These are phyloP conservation scores for Smithornis capensis DNA, from an alignment of 2,113 vertebrate species.

Conservation along the genomic window DNA sequence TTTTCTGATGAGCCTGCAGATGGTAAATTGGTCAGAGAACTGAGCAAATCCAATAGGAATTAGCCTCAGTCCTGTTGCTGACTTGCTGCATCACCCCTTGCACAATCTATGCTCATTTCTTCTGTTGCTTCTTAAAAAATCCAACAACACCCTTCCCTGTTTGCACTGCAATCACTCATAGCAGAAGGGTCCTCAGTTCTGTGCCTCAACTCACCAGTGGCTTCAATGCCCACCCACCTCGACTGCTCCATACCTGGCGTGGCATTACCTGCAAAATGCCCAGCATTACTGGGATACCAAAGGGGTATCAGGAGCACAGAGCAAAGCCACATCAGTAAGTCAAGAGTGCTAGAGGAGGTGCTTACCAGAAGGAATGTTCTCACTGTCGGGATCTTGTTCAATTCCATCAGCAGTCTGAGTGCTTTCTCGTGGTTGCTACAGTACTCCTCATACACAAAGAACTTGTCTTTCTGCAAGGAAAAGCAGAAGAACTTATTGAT, in stretches of 20 bases:
- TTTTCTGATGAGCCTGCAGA: neutral
- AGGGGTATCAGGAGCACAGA: neutral
- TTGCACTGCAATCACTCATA: neutral
- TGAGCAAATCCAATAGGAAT: neutral
- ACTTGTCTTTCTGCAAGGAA: constrained; percentile 87
- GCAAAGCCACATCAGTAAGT: neutral
- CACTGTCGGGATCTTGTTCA: constrained; percentile 93
- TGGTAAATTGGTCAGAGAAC: neutral
- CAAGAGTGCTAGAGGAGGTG: neutral
- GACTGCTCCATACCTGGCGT: neutral
- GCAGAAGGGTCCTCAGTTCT: neutral
- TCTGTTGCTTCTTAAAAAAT: neutral
- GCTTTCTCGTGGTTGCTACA: constrained; percentile 99
- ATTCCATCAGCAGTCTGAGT: constrained; percentile 91
- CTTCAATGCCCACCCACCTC: neutral
- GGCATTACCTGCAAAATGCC: neutral
- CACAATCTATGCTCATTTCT: neutral
- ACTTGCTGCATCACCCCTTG: neutral
- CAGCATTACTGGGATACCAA: neutral
- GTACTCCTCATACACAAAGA: constrained; percentile 96
- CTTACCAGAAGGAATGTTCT: constrained; percentile 96
- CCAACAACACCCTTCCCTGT: neutral
- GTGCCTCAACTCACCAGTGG: neutral
- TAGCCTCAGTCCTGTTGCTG: neutral
- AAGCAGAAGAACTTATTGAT: neutral